These are phyloP conservation scores for Clostera curtula DNA, from an alignment of 2,888 invertebrate species.

Conservation along the genomic window DNA sequence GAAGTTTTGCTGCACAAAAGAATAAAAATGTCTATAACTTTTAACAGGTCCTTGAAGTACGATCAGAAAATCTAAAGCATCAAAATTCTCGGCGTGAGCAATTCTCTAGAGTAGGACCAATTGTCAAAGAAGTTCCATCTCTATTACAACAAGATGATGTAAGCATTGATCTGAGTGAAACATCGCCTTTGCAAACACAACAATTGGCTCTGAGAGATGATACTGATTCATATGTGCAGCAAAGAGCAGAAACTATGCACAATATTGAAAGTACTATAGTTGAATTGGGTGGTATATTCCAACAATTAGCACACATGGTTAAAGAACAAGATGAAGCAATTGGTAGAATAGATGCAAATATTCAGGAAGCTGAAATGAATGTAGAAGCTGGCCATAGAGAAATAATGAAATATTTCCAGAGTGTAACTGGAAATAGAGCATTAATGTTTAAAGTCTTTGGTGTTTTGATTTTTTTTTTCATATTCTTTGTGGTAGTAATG, in stretches of 20 bases:
- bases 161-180: constrained; percentile 88
- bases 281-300: constrained; percentile 98
- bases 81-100: constrained; percentile 96
- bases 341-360: constrained; percentile 97
- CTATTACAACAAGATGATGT: constrained; percentile 81
- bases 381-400: constrained; percentile 98
- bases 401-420: constrained; percentile 98
- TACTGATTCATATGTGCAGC: constrained; percentile 92
- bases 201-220: constrained; percentile 88
- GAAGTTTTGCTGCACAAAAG: too few species aligned
- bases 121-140: constrained; percentile 59
- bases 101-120: constrained; percentile 74
- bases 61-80: constrained; percentile 97
- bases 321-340: constrained; percentile 99
- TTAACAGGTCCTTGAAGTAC: constrained; percentile 89
- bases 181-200: constrained; percentile 63
- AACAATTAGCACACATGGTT: constrained; percentile 96
- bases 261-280: constrained; percentile 99
- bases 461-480: constrained; percentile 98
- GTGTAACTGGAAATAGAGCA: constrained; percentile 97
- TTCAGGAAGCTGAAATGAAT: constrained; percentile 95
- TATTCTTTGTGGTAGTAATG: constrained; percentile 98
- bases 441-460: constrained; percentile 99
- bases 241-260: constrained; percentile 98
- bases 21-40: too few species aligned